phyloP scores from a whole-genome alignment of 1,140 invertebrate genomes.

The Nebria ingens region DNA sequence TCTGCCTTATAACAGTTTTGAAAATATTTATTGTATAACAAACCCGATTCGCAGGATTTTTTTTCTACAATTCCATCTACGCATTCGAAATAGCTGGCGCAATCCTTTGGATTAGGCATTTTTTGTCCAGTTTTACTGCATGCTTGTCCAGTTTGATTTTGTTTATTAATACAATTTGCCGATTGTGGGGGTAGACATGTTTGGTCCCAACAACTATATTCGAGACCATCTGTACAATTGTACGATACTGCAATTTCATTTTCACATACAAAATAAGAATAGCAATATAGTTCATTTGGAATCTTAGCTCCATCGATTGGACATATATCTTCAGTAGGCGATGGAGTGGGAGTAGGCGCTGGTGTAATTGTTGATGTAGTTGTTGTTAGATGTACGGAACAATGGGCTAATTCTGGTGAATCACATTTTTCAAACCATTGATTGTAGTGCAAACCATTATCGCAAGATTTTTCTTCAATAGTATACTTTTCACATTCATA shows the following conservation, averaged over 20 bases:
- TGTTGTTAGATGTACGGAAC: neutral
- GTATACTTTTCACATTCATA: neutral
- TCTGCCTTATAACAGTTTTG: neutral
- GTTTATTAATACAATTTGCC: neutral
- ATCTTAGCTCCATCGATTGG: neutral
- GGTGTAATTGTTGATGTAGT: neutral
- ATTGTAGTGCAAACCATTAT: neutral
- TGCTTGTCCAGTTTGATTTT: neutral
- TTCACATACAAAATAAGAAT: neutral
- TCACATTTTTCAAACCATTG: neutral
- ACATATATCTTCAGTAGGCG: neutral
- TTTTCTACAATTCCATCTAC: neutral
- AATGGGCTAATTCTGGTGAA: neutral
- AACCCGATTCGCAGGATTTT: neutral
- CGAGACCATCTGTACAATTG: neutral
- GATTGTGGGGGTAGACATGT: neutral
- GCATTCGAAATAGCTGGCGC: neutral
- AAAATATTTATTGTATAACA: neutral
- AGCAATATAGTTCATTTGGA: neutral
- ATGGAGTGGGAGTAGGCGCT: neutral
- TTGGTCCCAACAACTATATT: slow-evolving; percentile 4
- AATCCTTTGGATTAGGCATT: neutral
- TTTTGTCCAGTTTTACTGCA: neutral
- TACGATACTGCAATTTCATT: neutral
- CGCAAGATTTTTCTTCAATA: neutral